Percentiles rank a stretch among this genome's conserved stretches.
These are phyloP conservation scores for Pteromalus puparum DNA, from an alignment of 1,140 invertebrate genomes.

Conservation along the genomic window DNA sequence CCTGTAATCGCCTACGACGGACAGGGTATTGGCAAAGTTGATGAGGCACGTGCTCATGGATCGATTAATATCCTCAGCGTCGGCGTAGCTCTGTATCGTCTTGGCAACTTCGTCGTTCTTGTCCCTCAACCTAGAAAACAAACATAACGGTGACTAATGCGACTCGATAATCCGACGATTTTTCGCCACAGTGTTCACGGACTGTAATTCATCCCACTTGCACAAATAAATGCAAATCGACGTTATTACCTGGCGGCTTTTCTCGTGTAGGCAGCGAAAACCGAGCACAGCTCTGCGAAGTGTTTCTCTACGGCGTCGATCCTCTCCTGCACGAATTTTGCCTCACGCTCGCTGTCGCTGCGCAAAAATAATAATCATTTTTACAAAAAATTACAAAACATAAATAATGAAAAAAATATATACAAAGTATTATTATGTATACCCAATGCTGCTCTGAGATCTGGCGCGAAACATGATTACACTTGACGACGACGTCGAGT, in stretches of 20 bases:
- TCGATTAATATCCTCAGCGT: constrained; percentile 83
- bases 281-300: constrained; percentile 81
- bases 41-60: constrained; percentile 79
- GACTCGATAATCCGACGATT: constrained; percentile 3
- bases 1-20: constrained; percentile 83
- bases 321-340: constrained; percentile 84
- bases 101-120: constrained; percentile 83
- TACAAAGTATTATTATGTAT: constrained; percentile 42
- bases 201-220: not conserved
- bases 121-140: constrained; percentile 78
- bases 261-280: constrained; percentile 80
- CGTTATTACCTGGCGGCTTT: constrained; percentile 80
- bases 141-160: not conserved
- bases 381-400: not conserved
- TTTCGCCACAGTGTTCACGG: not conserved
- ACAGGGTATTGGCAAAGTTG: constrained; percentile 80
- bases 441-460: constrained; percentile 68
- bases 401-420: not conserved
- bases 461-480: constrained; percentile 63
- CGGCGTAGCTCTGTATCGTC: constrained; percentile 79
- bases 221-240: not conserved
- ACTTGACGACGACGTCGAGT: not conserved
- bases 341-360: constrained; percentile 77
- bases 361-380: not conserved
- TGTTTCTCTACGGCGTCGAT: constrained; percentile 82